These are phyloP conservation scores for Phalacrocorax pelagicus DNA, from an alignment of 2,113 vertebrate species.

Conservation along the genomic window DNA sequence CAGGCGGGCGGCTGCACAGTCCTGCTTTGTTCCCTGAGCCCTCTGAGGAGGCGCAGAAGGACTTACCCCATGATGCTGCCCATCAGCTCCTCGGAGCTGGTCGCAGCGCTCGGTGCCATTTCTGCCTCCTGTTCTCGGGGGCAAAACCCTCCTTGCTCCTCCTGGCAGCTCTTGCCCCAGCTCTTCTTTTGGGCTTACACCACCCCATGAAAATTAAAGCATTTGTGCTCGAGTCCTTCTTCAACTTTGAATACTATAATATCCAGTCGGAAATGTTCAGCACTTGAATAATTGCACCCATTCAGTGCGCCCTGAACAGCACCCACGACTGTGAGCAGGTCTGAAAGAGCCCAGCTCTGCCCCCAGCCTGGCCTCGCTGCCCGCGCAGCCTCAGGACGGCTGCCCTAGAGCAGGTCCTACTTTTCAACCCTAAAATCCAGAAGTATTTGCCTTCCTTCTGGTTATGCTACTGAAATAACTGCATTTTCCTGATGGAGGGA, in stretches of 20 bases:
- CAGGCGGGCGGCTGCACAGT: background rate
- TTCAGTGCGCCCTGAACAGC: background rate
- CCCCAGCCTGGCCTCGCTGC: background rate
- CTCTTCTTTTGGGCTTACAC: background rate
- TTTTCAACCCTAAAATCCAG: background rate
- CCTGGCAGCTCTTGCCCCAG: background rate
- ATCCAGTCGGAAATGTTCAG: background rate
- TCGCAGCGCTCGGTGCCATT: fast-evolving
- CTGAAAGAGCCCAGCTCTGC: background rate
- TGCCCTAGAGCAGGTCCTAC: background rate
- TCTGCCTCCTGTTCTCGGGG: background rate
- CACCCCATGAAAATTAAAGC: background rate
- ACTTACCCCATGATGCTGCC: background rate
- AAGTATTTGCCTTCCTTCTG: background rate
- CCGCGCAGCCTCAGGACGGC: background rate
- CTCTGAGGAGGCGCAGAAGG: background rate
- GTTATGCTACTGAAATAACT: background rate
- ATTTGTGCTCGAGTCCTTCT: background rate
- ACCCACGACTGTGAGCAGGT: background rate
- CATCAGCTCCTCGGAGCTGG: background rate
- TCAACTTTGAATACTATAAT: background rate
- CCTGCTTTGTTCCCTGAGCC: background rate
- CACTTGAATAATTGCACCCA: background rate
- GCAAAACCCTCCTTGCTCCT: background rate
- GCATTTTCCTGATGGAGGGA: background rate